Evolutionary conservation across 2,797 vertebrate species (phyloP).

Genomic region (Podargus strigoides): DNA sequence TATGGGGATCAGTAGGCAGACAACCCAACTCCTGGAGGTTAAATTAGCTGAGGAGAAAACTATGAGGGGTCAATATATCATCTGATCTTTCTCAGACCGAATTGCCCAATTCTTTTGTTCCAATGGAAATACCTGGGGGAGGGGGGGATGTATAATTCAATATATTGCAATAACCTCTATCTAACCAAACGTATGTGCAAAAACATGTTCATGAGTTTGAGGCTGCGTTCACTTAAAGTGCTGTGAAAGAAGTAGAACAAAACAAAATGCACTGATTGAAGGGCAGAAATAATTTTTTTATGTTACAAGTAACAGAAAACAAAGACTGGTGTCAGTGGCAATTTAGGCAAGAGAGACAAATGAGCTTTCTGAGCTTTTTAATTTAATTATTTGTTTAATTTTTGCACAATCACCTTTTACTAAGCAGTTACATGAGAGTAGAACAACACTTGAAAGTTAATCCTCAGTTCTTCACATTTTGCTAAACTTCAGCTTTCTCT

Average conservation of each 20-base stretch:
- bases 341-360: neutral
- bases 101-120: neutral
- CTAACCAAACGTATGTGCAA: fast-evolving
- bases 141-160: too few species aligned
- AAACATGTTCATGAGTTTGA: neutral
- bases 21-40: neutral
- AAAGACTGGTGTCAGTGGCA: neutral
- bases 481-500: neutral
- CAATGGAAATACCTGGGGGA: neutral
- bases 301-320: neutral
- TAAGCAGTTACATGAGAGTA: neutral
- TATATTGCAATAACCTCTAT: neutral
- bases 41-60: neutral
- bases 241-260: neutral
- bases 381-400: neutral
- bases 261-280: neutral
- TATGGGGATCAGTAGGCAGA: neutral
- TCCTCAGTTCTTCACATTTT: neutral
- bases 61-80: neutral
- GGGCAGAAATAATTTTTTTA: neutral
- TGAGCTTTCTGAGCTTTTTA: neutral
- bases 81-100: neutral
- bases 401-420: neutral
- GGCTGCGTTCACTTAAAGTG: neutral
- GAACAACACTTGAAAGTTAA: neutral